Evolutionary conservation across 2,797 vertebrate genomes (phyloP).

Genomic region (Heliangelus exortis): DNA sequence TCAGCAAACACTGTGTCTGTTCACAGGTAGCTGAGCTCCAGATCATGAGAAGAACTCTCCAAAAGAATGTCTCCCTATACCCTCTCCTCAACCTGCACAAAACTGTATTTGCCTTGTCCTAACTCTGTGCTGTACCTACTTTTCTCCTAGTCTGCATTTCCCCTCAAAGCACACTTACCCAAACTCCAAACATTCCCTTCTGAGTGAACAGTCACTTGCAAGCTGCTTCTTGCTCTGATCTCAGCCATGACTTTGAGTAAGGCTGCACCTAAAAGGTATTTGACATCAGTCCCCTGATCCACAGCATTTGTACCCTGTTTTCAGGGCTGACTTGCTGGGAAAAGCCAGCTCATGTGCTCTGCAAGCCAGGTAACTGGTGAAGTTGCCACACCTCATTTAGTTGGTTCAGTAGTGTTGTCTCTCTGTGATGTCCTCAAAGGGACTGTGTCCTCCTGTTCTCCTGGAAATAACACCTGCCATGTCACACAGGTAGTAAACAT

Average conservation of each 20-base stretch:
- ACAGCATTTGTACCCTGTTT: fast-evolving
- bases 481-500: background rate
- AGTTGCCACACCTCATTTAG: background rate
- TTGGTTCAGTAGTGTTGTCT: background rate
- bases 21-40: background rate
- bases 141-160: background rate
- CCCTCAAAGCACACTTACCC: background rate
- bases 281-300: background rate
- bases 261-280: background rate
- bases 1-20: background rate
- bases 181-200: background rate
- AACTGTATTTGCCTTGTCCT: background rate
- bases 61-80: background rate
- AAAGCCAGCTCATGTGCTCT: background rate
- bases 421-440: background rate
- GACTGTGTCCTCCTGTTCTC: background rate
- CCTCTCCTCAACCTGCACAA: background rate
- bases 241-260: background rate
- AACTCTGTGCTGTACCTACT: background rate
- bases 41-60: background rate
- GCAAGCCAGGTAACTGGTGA: background rate
- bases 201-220: background rate
- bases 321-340: background rate
- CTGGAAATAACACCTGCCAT: background rate
- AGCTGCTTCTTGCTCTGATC: background rate